Evolutionary conservation across 2,888 invertebrate species (phyloP).

Genomic region (Microplitis deprimator): DNA sequence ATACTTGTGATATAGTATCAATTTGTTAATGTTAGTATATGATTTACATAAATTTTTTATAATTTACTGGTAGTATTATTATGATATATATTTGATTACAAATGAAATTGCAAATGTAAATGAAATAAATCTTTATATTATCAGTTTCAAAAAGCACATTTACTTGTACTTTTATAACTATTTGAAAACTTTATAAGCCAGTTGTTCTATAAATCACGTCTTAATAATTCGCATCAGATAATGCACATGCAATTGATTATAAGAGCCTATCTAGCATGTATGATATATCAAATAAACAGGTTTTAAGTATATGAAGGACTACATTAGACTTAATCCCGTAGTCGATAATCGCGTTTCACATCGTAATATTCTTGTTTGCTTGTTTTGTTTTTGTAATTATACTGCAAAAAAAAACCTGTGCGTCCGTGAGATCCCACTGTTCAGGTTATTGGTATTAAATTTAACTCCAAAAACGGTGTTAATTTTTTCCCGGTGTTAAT

Average conservation of each 20-base stretch:
- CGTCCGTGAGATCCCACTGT: too few relatives aligned
- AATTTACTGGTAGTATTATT: background rate
- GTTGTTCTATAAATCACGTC: background rate
- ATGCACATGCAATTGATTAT: background rate
- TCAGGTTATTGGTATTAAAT: too few relatives aligned
- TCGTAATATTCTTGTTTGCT: background rate
- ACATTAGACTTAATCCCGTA: background rate
- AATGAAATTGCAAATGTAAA: background rate
- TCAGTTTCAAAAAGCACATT: background rate
- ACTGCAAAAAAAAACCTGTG: too few relatives aligned
- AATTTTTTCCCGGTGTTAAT: too few relatives aligned
- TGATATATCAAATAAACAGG: background rate
- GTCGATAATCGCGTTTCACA: background rate
- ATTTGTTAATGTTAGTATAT: too few relatives aligned
- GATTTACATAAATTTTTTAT: too few relatives aligned
- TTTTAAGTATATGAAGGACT: background rate
- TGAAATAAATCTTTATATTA: background rate
- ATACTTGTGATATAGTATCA: too few relatives aligned
- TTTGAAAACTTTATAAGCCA: background rate
- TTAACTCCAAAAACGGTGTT: too few relatives aligned
- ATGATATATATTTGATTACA: background rate
- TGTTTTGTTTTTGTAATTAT: background rate
- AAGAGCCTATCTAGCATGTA: background rate
- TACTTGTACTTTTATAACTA: background rate
- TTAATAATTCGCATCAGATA: background rate